A percentile compares a stretch with the other conserved stretches of the same genome.
Evolutionary conservation across 2,113 vertebrate genomes (phyloP).

Genomic region (Macrotus californicus): DNA sequence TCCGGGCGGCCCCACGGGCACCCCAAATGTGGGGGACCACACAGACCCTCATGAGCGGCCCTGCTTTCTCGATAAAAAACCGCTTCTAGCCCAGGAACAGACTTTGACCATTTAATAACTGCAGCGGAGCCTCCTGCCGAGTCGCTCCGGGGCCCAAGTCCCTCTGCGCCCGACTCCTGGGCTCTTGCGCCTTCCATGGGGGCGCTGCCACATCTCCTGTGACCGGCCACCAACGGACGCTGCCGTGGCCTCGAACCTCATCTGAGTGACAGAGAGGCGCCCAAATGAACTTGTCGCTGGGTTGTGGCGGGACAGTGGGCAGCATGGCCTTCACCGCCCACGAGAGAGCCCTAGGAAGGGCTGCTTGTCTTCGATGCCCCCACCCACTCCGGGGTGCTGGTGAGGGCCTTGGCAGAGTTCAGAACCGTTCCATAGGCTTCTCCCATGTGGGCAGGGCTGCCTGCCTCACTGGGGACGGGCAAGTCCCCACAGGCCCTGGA

Average conservation of each 20-base stretch:
- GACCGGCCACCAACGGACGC: accelerated
- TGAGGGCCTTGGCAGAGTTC: neutral
- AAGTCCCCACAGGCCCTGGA: accelerated
- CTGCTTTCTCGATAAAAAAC: neutral
- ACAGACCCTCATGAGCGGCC: neutral
- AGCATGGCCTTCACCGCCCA: too few species aligned
- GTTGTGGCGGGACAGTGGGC: too few species aligned
- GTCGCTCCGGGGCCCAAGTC: neutral
- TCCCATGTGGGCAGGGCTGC: neutral
- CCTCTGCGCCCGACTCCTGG: too few species aligned
- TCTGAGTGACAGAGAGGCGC: neutral
- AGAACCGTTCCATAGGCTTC: neutral
- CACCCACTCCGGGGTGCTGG: too few species aligned
- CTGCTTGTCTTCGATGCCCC: neutral
- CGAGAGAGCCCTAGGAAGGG: too few species aligned
- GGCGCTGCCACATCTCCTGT: accelerated
- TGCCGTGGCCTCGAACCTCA: neutral
- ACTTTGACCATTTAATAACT: accelerated
- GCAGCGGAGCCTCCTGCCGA: neutral
- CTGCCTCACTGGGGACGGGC: accelerated
- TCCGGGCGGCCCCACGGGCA: neutral
- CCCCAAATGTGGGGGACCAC: neutral
- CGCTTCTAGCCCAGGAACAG: accelerated
- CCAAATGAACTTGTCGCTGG: accelerated
- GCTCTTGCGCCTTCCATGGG: neutral